Base-by-base conservation (phyloP, 2,113 vertebrate genomes). In the Taurulus bubalis region DNA sequence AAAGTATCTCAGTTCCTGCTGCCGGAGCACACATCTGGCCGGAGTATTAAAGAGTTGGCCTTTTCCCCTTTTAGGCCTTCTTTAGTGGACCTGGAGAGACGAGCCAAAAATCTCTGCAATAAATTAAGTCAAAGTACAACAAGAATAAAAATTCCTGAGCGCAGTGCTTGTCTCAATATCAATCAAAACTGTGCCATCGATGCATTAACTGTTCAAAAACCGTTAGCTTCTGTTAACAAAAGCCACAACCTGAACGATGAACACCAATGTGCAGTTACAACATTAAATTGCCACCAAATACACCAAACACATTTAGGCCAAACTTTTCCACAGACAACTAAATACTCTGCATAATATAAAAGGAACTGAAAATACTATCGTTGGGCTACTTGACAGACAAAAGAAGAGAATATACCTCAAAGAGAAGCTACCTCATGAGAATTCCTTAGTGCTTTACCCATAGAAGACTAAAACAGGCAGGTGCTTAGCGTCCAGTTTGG, bases 81-180 rank as follows among this genome's bases (percentile, higher is more conserved):
- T 2, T 63, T 8, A 30, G 42, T 42, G 66, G 79, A 74, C 53
- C 28, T 6, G 49, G 38, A 68, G 69, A 79, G 58, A 80, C 2
- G 3, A 77, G 82, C 47, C 42, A 72, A 66, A 51, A 70, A 14
- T 26, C 42, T 71, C 63, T 64, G 55, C 60, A 60, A 22, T 47
- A 80, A 85, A 74, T 83, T 7, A 77, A 26, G 79, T 85, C 62
- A 28, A 82, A 45, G 83, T 62, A 30, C 34, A 8, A 71, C 51
- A 71, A 84, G 55, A 84, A 89, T 77, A 78, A 73, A 22, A 86
- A 75, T 71, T 82, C 78, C 51, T 6, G 59, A 85, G 77, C 82
- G 75, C 42, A 73, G 66, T n/a, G 53, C 74, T 55, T 30, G 68
- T 64, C 30, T 16, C 47, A 78, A 67, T 18, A 55, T 63, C 38